Base-by-base conservation (phyloP, 53 echinoderm and acorn worm species). In the Hippasteria phrygiana region DNA sequence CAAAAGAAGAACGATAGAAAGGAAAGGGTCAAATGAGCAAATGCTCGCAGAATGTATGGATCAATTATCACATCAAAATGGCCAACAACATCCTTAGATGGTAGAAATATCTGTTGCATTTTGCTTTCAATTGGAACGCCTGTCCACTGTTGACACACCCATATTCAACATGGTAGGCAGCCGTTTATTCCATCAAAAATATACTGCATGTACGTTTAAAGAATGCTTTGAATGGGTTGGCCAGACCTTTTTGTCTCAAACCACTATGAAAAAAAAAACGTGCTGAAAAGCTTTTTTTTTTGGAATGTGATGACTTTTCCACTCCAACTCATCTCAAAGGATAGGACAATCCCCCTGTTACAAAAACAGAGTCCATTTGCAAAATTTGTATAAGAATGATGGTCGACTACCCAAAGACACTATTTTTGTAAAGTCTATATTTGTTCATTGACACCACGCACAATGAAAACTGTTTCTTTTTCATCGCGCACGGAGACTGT, bases 401-500 rank as follows among this genome's bases (percentile, higher is more conserved):
- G n/a, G 22, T 59, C 0, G 22, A 59, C 59, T 59, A 59, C 26
- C 41, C 0, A 2, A 13, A 80, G 36, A 80, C 31, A 29, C 80
- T 33, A 35, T 50, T 35, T 79, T 79, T 56, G 80, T 37, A 33
- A 14, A 14, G 70, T 69, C 70, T 69, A 28, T 69, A n/a, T n/a
- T 33, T 35, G 13, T 69, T 35, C 2, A 69, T 69, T 13, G 7
- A 69, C 69, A 5, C 2, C 26, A 24, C 2, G 59, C n/a, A 59
- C 59, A 59, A 59, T 34, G 11, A 5, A 71, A 32, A 71, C 36
- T 42, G 42, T 40, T 71, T 71, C 42, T 38, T 20, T 40, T 42
- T 32, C 37, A 71, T 35, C 5, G 42, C 29, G 32, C 12, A 40
- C 20, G 22, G 20, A 38, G 42, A 71, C 42, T 38, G 3, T 35